These are phyloP conservation scores for Sternarchorhynchus goeldii DNA, from an alignment of 2,797 vertebrate species.

Conservation along the genomic window DNA sequence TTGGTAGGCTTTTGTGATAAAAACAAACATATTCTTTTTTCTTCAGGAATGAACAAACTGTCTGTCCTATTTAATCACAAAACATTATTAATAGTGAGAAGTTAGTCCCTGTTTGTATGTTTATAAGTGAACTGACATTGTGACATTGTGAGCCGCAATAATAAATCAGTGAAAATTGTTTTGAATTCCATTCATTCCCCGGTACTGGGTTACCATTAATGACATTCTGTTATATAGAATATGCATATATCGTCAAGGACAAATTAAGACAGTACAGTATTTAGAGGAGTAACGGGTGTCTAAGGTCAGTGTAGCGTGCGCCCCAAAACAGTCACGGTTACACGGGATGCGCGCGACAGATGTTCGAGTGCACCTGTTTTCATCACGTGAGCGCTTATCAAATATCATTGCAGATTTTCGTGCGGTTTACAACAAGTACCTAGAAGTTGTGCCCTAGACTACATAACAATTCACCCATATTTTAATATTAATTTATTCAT, in stretches of 20 bases:
- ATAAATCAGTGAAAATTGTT: neutral
- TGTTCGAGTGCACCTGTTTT: constrained; percentile 46
- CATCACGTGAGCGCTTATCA: constrained; percentile 20
- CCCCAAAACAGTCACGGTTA: no score
- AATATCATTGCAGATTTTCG: neutral
- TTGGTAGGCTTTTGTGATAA: no score
- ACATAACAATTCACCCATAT: neutral
- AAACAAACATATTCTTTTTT: no score
- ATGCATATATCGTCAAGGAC: neutral
- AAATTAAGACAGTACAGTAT: neutral
- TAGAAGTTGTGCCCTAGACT: neutral
- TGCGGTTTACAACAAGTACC: neutral
- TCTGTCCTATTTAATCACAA: no score
- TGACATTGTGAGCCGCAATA: neutral
- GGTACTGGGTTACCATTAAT: neutral
- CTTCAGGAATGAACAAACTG: no score
- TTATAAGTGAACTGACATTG: neutral
- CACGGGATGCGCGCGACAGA: constrained; percentile 1
- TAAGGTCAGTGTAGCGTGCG: no score
- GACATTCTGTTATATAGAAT: no score
- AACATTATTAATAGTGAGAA: no score
- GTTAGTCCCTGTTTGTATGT: neutral
- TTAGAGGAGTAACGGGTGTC: constrained; percentile 12
- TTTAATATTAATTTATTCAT: neutral
- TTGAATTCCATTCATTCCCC: neutral